These are phyloP conservation scores for Porphyrio hochstetteri DNA, from an alignment of 2,113 vertebrate species.

Conservation along the genomic window DNA sequence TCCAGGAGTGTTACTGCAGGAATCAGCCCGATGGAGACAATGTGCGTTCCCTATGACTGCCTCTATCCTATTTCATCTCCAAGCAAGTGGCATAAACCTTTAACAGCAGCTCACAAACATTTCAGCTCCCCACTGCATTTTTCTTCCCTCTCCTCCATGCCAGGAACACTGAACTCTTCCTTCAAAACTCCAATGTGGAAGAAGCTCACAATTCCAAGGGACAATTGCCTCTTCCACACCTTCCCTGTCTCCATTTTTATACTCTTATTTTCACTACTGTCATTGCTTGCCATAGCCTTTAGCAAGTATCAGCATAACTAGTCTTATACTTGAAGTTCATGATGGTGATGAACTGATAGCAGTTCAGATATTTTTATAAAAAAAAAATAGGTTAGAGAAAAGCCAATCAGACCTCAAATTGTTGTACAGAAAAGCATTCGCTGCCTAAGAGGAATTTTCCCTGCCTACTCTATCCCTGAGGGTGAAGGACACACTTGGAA, in stretches of 20 bases:
- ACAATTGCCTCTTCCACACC: not conserved
- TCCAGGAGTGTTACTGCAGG: not conserved
- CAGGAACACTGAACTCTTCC: not conserved
- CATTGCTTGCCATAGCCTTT: not conserved
- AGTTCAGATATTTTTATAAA: not conserved
- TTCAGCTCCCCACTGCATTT: not conserved
- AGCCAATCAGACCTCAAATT: not conserved
- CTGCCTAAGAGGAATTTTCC: not conserved
- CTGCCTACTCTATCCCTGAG: not conserved
- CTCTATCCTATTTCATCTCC: not conserved
- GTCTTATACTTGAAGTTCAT: not conserved
- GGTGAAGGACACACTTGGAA: not conserved
- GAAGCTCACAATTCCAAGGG: not conserved
- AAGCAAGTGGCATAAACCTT: not conserved
- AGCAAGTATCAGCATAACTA: conserved; percentile 14
- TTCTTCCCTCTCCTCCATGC: not conserved
- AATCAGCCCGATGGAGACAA: not conserved
- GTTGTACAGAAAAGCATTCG: not conserved
- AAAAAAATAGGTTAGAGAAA: not conserved
- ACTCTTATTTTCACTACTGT: not conserved
- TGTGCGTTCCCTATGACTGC: not conserved
- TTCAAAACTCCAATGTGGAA: not conserved
- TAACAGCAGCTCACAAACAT: not conserved
- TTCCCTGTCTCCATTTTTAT: not conserved
- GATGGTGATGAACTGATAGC: not conserved